Evolutionary conservation across 2,888 invertebrate species (phyloP).

Genomic region (Sericinus montela): DNA sequence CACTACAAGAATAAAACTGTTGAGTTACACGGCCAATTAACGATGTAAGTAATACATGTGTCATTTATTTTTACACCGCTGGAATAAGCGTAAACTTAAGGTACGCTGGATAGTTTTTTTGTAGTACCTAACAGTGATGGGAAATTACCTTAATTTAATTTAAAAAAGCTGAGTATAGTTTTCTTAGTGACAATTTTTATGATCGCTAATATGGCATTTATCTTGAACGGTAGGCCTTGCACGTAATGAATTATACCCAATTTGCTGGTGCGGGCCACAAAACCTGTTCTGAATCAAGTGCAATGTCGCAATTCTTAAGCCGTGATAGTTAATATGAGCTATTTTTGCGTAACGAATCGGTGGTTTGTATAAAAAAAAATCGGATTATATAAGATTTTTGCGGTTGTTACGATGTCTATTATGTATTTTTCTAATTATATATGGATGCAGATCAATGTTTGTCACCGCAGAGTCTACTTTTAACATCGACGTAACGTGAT

Average conservation of each 20-base stretch:
- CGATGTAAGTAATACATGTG: background rate
- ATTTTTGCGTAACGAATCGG: constrained; percentile 4
- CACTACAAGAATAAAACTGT: background rate
- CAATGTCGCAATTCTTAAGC: constrained; percentile 1
- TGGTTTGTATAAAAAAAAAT: constrained; percentile 1
- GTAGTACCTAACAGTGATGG: too few species aligned
- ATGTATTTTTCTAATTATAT: constrained; percentile 1
- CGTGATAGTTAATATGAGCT: constrained; percentile 9
- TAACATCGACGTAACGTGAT: too few species aligned
- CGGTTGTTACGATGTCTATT: constrained; percentile 1
- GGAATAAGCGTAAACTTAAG: background rate
- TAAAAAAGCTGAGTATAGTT: background rate
- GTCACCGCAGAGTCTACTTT: too few species aligned
- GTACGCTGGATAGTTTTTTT: too few species aligned
- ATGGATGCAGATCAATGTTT: constrained; percentile 5
- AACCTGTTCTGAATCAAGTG: constrained; percentile 4
- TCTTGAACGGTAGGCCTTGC: background rate
- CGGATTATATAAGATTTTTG: constrained; percentile 4
- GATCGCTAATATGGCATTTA: background rate
- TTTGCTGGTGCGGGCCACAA: background rate
- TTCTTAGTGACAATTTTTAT: background rate
- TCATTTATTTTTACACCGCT: constrained; percentile 2
- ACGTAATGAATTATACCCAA: background rate
- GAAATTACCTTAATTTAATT: too few species aligned
- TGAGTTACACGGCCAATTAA: constrained; percentile 12